Percentiles rank a stretch among this genome's conserved stretches.
Conservation (phyloP, 2,113 vertebrate genomes). For the Fukomys damarensis region DNA sequence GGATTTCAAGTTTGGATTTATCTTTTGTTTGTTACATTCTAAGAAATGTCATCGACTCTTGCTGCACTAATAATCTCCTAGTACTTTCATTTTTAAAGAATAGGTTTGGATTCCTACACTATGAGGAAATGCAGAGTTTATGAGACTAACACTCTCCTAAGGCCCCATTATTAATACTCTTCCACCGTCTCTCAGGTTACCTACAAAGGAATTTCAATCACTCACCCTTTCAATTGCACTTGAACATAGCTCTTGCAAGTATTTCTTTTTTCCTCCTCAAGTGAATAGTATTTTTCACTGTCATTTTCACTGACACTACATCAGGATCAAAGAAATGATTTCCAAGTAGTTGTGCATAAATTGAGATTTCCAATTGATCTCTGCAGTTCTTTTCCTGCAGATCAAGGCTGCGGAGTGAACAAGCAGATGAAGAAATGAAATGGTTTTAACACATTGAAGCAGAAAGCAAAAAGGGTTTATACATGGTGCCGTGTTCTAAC, state of each 20-base stretch:
- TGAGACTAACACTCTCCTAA: conserved; percentile 11
- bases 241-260: conserved; percentile 70
- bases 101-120: background rate
- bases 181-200: conserved; percentile 11
- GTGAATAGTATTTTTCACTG: conserved; percentile 78
- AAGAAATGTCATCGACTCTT: background rate
- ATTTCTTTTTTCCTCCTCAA: conserved; percentile 67
- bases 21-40: conserved; percentile 39
- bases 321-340: conserved; percentile 78
- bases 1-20: conserved; percentile 33
- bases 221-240: conserved; percentile 49
- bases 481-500: conserved; percentile 70
- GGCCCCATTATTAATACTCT: conserved; percentile 43
- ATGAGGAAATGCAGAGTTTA: background rate
- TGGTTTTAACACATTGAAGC: conserved; percentile 66
- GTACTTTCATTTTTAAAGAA: conserved; percentile 18
- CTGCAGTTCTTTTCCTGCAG: conserved; percentile 74
- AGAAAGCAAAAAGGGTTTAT: conserved; percentile 75
- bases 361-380: conserved; percentile 76
- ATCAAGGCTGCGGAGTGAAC: conserved; percentile 64
- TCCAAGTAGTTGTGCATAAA: conserved; percentile 78
- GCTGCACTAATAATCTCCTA: background rate
- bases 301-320: conserved; percentile 76
- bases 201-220: conserved; percentile 51
- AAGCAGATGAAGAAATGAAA: conserved; percentile 54